Evolutionary conservation across 2,113 vertebrate genomes (phyloP).

Genomic region (Alouatta palliata): DNA sequence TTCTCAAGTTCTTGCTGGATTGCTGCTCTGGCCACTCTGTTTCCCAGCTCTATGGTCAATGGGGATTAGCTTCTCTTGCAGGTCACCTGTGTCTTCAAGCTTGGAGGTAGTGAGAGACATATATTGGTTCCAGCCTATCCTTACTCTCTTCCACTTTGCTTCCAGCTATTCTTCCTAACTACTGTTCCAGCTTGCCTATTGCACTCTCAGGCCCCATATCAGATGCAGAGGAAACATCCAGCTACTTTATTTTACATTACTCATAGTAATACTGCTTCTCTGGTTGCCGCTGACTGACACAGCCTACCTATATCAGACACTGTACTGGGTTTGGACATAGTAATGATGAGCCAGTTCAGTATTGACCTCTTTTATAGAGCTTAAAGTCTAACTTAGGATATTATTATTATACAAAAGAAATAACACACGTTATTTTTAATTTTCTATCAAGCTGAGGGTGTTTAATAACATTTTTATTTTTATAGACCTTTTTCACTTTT

Average conservation of each 20-base stretch:
- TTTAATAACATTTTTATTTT: conserved; percentile 27
- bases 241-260: background rate
- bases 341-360: background rate
- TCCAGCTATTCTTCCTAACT: background rate
- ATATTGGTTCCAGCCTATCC: background rate
- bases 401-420: background rate
- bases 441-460: background rate
- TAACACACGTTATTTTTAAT: background rate
- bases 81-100: background rate
- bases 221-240: background rate
- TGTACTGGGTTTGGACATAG: background rate
- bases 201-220: background rate
- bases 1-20: background rate
- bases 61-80: too few species aligned
- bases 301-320: background rate
- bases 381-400: background rate
- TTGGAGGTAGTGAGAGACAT: background rate
- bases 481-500: background rate
- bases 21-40: background rate
- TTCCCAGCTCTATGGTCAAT: background rate
- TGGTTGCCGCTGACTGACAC: background rate
- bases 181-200: background rate
- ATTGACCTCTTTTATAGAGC: background rate
- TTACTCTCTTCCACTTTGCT: background rate
- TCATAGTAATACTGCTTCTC: background rate